These are phyloP conservation scores for Dolichallabes microphthalmus DNA, from an alignment of 2,113 vertebrate species.

Conservation along the genomic window DNA sequence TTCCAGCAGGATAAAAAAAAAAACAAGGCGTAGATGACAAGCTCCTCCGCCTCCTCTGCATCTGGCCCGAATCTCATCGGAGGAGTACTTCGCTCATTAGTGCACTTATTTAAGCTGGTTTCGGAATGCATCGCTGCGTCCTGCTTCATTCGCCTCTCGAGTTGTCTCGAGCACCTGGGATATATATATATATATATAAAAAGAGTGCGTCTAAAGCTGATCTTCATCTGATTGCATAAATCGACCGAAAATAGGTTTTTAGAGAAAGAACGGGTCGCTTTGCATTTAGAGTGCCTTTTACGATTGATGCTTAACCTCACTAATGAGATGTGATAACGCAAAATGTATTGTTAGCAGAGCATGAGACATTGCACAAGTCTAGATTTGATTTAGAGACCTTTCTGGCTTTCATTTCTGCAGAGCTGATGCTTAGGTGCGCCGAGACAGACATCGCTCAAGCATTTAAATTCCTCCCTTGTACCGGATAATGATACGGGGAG, in stretches of 20 bases:
- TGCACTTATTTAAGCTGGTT: slow-evolving; percentile 4
- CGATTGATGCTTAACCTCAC: slow-evolving; percentile 48
- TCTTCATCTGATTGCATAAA: slow-evolving; percentile 24
- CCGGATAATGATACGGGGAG: slow-evolving; percentile 40
- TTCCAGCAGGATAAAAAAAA: slow-evolving; percentile 19
- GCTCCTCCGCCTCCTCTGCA: slow-evolving; percentile 25
- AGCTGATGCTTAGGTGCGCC: slow-evolving; percentile 29
- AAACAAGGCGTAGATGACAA: neutral
- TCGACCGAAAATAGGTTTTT: slow-evolving; percentile 34
- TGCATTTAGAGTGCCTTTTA: slow-evolving; percentile 38
- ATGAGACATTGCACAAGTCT: slow-evolving; percentile 44
- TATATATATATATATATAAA: too few relatives aligned
- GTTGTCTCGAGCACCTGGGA: neutral
- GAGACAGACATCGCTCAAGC: slow-evolving; percentile 35
- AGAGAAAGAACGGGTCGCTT: slow-evolving; percentile 27
- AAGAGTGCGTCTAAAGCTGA: slow-evolving; percentile 21
- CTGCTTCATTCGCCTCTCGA: slow-evolving; percentile 11
- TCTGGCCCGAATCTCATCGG: slow-evolving; percentile 5
- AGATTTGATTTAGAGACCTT: slow-evolving; percentile 15
- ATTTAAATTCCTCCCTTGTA: slow-evolving; percentile 45
- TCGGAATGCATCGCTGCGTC: neutral
- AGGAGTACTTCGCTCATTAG: slow-evolving; percentile 15
- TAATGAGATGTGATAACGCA: slow-evolving; percentile 64
- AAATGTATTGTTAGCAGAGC: slow-evolving; percentile 50
- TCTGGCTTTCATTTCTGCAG: slow-evolving; percentile 42